Conservation (phyloP, 2,113 vertebrate genomes). For the Coryphaenoides rupestris region DNA sequence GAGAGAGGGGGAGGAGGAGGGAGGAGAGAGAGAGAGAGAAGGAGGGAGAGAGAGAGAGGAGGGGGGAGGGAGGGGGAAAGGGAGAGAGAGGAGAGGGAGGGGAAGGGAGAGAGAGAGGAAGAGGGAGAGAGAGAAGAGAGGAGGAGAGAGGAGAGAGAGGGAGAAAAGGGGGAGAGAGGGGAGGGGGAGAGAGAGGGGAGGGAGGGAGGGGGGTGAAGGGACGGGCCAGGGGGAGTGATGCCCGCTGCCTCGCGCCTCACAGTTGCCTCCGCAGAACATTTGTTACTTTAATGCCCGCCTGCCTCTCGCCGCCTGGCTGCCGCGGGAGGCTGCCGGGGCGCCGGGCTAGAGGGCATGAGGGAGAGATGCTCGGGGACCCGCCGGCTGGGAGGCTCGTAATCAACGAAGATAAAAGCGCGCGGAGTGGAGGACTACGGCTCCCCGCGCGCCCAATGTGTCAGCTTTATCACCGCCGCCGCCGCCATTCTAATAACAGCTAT, state of each 20-base stretch:
- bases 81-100: background rate
- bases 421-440: background rate
- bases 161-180: slow-evolving; percentile 1
- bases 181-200: background rate
- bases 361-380: background rate
- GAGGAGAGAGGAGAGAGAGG: background rate
- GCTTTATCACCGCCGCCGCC: no score
- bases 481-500: no score
- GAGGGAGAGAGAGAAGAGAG: background rate
- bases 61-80: background rate
- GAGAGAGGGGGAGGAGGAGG: background rate
- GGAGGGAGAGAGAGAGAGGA: background rate
- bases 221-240: slow-evolving; percentile 43
- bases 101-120: background rate
- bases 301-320: slow-evolving; percentile 25
- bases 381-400: background rate
- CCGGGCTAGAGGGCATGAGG: background rate
- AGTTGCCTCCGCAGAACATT: slow-evolving; percentile 42
- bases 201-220: slow-evolving; percentile 22
- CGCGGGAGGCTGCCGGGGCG: slow-evolving; percentile 19
- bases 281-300: slow-evolving; percentile 22
- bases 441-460: no score
- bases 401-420: background rate
- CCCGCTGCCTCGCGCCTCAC: slow-evolving; percentile 40
- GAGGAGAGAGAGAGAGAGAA: background rate